A percentile compares a stretch with the other conserved stretches of the same genome.
Conservation (phyloP, 2,797 vertebrate species). For the Podarcis lilfordi region DNA sequence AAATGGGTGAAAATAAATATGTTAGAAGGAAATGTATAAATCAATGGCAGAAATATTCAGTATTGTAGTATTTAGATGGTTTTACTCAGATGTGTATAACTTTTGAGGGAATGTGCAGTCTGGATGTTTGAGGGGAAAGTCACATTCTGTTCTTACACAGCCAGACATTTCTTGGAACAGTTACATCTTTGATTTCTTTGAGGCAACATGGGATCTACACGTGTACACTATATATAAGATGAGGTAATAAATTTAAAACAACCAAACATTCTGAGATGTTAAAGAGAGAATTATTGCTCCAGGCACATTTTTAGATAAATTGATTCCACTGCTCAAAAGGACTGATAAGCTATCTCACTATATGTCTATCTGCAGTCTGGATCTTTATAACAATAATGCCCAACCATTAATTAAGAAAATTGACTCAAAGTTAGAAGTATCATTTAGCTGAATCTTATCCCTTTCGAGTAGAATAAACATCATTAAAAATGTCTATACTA, state of each 20-base stretch:
- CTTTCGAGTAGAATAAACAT: no score
- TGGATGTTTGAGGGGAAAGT: slow-evolving; percentile 18
- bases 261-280: neutral
- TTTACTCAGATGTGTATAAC: slow-evolving; percentile 12
- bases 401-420: no score
- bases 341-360: no score
- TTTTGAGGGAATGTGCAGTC: neutral
- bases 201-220: slow-evolving; percentile 43
- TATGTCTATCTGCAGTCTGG: no score
- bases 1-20: slow-evolving; percentile 28
- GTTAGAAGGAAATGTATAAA: slow-evolving; percentile 36
- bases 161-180: slow-evolving; percentile 45
- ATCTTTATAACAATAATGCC: no score
- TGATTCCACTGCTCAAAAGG: no score
- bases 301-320: neutral
- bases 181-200: slow-evolving; percentile 38
- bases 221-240: slow-evolving; percentile 27
- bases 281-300: neutral
- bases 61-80: neutral
- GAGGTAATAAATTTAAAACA: slow-evolving; percentile 4
- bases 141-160: neutral
- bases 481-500: no score
- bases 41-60: slow-evolving; percentile 10
- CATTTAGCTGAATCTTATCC: no score
- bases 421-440: no score